Evolutionary conservation across 2,888 invertebrate genomes (phyloP).

Genomic region (Ichneumon xanthorius): DNA sequence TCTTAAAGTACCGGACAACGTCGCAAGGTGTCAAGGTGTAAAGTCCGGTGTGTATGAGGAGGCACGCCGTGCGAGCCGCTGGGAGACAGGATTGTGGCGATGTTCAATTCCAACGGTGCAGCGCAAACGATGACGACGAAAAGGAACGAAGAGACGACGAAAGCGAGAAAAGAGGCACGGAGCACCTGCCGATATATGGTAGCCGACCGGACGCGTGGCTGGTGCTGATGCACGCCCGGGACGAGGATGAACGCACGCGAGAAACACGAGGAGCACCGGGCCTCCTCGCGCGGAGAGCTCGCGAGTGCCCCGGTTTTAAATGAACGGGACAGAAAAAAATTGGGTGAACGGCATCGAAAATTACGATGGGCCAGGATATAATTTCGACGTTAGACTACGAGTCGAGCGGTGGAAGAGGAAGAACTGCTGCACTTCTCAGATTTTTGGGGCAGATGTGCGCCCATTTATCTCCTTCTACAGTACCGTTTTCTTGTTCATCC

Average conservation of each 20-base stretch:
- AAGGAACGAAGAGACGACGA: constrained; percentile 21
- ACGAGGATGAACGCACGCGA: constrained; percentile 62
- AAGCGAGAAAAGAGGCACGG: constrained; percentile 14
- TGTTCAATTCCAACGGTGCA: constrained; percentile 56
- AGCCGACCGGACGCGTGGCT: constrained; percentile 69
- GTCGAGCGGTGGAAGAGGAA: constrained; percentile 36
- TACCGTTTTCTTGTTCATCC: constrained; percentile 3
- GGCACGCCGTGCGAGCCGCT: constrained; percentile 39
- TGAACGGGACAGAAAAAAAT: constrained; percentile 68
- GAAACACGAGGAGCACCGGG: constrained; percentile 65
- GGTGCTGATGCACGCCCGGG: constrained; percentile 53
- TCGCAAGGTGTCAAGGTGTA: constrained; percentile 69
- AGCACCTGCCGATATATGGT: constrained; percentile 67
- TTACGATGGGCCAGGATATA: constrained; percentile 66
- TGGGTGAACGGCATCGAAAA: constrained; percentile 73
- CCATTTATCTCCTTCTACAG: background rate
- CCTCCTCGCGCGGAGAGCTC: constrained; percentile 69
- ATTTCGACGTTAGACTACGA: constrained; percentile 66
- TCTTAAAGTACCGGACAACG: constrained; percentile 37
- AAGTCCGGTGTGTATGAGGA: constrained; percentile 43
- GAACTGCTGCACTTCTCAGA: constrained; percentile 32
- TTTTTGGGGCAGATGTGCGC: constrained; percentile 32
- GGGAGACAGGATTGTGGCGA: constrained; percentile 57
- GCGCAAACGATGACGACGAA: constrained; percentile 32
- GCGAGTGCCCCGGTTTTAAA: constrained; percentile 72